Evolutionary conservation across 35 echinoderm and acorn worm genomes (phyloP).

Genomic region (Diadema setosum): DNA sequence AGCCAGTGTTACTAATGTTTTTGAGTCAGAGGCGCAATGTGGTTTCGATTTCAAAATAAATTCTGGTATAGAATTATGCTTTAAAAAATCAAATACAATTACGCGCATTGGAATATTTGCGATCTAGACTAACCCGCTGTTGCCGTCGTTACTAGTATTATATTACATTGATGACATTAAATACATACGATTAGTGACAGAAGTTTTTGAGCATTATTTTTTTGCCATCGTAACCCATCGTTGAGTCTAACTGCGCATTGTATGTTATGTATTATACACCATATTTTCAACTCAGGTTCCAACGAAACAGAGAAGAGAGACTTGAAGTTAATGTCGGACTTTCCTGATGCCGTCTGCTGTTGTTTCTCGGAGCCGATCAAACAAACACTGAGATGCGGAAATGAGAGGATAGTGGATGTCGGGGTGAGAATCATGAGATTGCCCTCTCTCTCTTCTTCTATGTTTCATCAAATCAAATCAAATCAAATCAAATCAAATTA

Average conservation of each 20-base stretch:
- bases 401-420: not conserved
- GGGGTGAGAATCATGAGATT: not conserved
- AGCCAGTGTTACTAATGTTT: no score
- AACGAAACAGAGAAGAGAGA: not conserved
- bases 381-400: not conserved
- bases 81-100: no score
- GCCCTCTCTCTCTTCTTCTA: no score
- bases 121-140: no score
- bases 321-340: not conserved
- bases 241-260: not conserved
- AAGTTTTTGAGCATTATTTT: not conserved
- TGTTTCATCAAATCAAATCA: no score
- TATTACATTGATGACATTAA: not conserved
- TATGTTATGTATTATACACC: not conserved
- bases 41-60: no score
- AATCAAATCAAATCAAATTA: no score
- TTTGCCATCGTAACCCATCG: not conserved
- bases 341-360: not conserved
- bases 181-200: not conserved
- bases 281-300: not conserved
- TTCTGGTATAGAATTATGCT: no score
- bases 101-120: no score
- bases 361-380: not conserved
- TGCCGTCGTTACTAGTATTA: not conserved
- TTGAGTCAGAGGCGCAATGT: no score